Conservation (phyloP, 2,888 invertebrate genomes). For the Drosophila putrida region DNA sequence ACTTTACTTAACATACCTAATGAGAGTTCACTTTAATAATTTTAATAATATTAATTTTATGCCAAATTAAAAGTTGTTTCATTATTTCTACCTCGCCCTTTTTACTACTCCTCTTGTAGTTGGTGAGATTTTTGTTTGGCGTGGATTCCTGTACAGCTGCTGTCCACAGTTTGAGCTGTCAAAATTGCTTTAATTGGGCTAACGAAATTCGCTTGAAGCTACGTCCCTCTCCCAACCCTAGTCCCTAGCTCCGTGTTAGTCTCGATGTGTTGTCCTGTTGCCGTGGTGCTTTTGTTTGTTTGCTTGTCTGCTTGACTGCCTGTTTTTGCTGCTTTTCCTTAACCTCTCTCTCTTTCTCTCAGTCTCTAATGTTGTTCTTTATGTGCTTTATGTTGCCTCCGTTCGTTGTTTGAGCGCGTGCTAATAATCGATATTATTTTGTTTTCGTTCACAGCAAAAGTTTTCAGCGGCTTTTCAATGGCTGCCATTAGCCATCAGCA, state of each 20-base stretch:
- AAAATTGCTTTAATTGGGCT: conserved; percentile 77
- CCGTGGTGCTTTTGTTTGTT: conserved; percentile 62
- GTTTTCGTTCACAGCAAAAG: conserved; percentile 68
- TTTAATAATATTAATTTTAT: conserved; percentile 61
- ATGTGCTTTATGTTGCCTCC: conserved; percentile 44
- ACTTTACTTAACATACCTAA: conserved; percentile 64
- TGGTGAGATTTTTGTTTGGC: neutral
- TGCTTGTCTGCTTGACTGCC: conserved; percentile 55
- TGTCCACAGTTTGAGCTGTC: conserved; percentile 58
- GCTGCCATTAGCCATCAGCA: conserved; percentile 24
- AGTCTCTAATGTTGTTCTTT: conserved; percentile 42
- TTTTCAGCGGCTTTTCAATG: conserved; percentile 64
- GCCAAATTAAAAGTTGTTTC: conserved; percentile 48
- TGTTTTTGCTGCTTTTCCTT: conserved; percentile 27
- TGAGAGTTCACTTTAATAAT: conserved; percentile 60
- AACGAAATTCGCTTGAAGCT: conserved; percentile 56
- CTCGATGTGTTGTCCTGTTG: conserved; percentile 29
- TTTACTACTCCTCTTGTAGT: neutral
- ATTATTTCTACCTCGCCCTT: conserved; percentile 1
- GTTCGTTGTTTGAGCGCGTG: conserved; percentile 50
- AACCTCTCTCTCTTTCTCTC: conserved; percentile 17
- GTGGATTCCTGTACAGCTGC: conserved; percentile 39
- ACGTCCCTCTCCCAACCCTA: neutral
- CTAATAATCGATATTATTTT: conserved; percentile 80
- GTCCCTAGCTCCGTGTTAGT: neutral